Conservation (phyloP, 2,797 vertebrate species). For the Poeciliopsis presidionis region DNA sequence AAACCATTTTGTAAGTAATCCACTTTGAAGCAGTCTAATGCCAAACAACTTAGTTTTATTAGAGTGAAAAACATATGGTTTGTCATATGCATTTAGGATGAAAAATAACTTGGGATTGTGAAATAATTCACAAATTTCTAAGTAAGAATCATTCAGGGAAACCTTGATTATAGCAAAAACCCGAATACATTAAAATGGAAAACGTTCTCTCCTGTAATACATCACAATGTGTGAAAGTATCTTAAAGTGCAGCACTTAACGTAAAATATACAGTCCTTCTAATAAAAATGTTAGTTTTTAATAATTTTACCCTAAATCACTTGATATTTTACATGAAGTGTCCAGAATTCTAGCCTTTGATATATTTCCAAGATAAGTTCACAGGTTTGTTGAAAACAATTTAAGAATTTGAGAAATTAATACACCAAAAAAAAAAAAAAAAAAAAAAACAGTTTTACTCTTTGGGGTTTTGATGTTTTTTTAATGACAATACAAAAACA, state of each 20-base stretch:
- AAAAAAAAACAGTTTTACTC: background rate
- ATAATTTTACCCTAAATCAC: background rate
- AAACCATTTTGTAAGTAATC: conserved; percentile 1
- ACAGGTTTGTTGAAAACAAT: background rate
- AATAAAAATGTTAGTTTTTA: background rate
- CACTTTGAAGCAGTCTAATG: background rate
- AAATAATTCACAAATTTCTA: background rate
- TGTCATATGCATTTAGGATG: background rate
- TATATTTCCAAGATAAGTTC: background rate
- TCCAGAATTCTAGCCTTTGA: background rate
- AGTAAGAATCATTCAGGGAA: background rate
- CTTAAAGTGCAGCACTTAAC: background rate
- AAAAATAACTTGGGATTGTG: background rate
- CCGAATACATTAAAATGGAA: background rate
- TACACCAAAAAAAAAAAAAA: background rate
- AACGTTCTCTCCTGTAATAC: background rate
- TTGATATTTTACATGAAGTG: background rate
- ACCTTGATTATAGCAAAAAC: background rate
- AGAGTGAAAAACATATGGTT: background rate
- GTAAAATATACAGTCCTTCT: background rate
- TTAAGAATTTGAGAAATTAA: background rate
- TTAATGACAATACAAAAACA: background rate
- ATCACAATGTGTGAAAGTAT: background rate
- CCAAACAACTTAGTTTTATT: background rate
- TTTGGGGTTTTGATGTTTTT: background rate